Evolutionary conservation across 2,113 vertebrate genomes (phyloP).

Genomic region (Pygoscelis antarcticus): DNA sequence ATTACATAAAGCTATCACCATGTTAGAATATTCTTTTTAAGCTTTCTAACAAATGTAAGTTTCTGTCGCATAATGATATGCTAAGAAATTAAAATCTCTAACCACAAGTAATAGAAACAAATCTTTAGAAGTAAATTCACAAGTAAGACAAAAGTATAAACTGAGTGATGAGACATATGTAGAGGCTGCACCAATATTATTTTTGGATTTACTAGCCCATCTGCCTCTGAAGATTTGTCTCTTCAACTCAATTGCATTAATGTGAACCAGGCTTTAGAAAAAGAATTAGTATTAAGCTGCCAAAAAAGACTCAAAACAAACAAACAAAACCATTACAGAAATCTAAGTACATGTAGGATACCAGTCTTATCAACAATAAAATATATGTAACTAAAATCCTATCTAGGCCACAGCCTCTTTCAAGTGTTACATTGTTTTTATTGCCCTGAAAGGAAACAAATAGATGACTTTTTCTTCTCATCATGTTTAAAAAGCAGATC

Average conservation of each 20-base stretch:
- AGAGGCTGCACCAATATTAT: neutral
- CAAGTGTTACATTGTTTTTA: neutral
- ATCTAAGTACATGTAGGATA: neutral
- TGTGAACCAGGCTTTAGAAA: neutral
- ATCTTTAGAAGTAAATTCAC: neutral
- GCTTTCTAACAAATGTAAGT: neutral
- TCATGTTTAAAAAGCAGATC: neutral
- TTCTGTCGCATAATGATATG: neutral
- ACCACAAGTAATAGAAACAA: neutral
- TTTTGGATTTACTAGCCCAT: neutral
- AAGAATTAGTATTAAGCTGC: neutral
- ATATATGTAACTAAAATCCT: neutral
- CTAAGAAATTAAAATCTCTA: neutral
- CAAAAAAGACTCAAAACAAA: neutral
- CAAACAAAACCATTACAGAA: neutral
- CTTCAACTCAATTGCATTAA: neutral
- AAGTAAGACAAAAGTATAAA: neutral
- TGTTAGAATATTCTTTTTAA: neutral
- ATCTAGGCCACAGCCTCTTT: neutral
- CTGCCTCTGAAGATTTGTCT: neutral
- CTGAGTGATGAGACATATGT: neutral
- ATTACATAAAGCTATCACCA: neutral
- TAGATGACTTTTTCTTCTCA: neutral
- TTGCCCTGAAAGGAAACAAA: neutral
- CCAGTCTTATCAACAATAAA: neutral